Evolutionary conservation across 64 coral and sea anemone genomes (phyloP).

Genomic region (Montipora cactus): DNA sequence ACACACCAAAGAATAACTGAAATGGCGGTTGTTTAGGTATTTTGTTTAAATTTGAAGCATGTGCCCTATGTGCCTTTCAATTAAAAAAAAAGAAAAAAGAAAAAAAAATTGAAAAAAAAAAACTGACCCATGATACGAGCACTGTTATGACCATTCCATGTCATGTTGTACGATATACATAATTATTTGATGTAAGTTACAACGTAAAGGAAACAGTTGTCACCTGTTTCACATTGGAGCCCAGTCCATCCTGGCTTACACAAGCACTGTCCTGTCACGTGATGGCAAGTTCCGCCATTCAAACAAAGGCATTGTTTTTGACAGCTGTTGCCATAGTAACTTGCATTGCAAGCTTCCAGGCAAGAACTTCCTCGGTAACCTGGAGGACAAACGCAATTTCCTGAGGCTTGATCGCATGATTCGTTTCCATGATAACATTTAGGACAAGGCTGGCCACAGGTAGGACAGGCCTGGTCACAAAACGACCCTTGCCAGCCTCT

Average conservation of each 20-base stretch:
- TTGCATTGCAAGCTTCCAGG: constrained; percentile 70
- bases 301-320: constrained; percentile 58
- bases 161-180: no score
- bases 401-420: constrained; percentile 69
- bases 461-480: constrained; percentile 73
- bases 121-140: no score
- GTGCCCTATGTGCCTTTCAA: no score
- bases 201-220: not conserved
- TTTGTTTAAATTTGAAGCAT: no score
- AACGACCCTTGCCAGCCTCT: constrained; percentile 46
- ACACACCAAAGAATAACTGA: no score
- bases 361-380: constrained; percentile 87
- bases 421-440: constrained; percentile 68
- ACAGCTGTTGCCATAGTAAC: constrained; percentile 85
- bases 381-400: constrained; percentile 71
- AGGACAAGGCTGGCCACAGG: constrained; percentile 61
- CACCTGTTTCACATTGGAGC: constrained; percentile 60
- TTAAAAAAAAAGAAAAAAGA: no score
- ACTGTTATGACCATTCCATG: no score
- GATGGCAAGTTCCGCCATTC: constrained; percentile 67
- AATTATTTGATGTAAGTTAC: no score
- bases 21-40: no score
- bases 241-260: constrained; percentile 81
- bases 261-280: constrained; percentile 70
- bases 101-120: no score